phyloP scores from a whole-genome alignment of 2,113 vertebrate genomes.

The Daphoenositta chrysoptera region DNA sequence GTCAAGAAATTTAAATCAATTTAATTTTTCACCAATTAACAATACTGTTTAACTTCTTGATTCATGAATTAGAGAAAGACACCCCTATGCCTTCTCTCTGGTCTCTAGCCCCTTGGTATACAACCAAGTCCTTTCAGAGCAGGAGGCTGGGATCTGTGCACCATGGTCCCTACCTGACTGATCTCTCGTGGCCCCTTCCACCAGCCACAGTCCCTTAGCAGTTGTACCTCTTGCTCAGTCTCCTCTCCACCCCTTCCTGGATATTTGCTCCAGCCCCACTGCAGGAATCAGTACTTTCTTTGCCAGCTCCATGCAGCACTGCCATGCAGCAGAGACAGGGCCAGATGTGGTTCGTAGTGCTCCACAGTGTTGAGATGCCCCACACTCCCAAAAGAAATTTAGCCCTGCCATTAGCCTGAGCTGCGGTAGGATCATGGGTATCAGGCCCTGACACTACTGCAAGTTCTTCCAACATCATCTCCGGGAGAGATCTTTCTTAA shows the following conservation, averaged over 20 bases:
- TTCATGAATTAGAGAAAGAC: not conserved
- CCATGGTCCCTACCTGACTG: accelerated
- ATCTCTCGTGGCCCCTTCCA: accelerated
- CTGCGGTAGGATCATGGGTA: not conserved
- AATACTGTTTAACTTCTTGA: not conserved
- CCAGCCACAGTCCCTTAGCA: not conserved
- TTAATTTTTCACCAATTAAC: not conserved
- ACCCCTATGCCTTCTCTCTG: accelerated
- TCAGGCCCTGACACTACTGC: not conserved
- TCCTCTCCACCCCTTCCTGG: not conserved
- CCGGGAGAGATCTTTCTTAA: not conserved
- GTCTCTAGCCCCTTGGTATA: not conserved
- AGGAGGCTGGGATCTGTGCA: not conserved
- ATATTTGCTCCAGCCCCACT: not conserved
- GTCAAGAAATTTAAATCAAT: not conserved
- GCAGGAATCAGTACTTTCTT: not conserved
- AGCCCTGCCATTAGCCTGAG: not conserved
- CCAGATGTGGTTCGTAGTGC: accelerated
- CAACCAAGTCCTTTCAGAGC: not conserved
- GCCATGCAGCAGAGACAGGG: not conserved
- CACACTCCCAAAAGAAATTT: not conserved
- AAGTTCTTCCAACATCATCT: not conserved
- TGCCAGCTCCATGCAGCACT: not conserved
- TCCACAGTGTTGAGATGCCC: not conserved
- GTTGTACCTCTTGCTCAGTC: not conserved